Percentiles rank a stretch among this genome's conserved stretches.
Evolutionary conservation across 2,888 invertebrate species (phyloP).

Genomic region (Nemotelus nigrinus): DNA sequence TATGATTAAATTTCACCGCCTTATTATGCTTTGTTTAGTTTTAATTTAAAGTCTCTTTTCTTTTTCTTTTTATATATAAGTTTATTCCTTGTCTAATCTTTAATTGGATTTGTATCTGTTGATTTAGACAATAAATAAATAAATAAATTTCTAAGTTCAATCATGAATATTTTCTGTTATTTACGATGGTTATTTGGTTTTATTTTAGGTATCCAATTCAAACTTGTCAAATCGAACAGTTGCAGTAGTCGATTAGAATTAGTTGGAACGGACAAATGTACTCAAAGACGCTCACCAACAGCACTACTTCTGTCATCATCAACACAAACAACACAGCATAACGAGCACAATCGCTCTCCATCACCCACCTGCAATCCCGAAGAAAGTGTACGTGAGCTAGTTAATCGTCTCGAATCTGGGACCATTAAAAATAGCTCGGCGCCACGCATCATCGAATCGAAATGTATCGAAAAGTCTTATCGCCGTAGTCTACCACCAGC

Average conservation of each 20-base stretch:
- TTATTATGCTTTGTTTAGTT: too few relatives aligned
- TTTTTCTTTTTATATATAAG: too few relatives aligned
- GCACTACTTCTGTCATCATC: constrained; percentile 12
- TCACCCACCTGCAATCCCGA: constrained; percentile 50
- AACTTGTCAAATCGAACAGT: constrained; percentile 85
- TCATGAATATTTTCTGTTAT: background rate
- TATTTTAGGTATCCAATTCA: constrained; percentile 78
- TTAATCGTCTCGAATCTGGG: constrained; percentile 62
- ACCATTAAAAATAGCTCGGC: constrained; percentile 52
- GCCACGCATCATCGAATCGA: constrained; percentile 57
- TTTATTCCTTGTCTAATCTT: too few relatives aligned
- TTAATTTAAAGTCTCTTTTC: too few relatives aligned
- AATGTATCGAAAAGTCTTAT: constrained; percentile 55
- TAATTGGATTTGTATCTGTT: too few relatives aligned
- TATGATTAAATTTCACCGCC: too few relatives aligned
- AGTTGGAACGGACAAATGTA: constrained; percentile 73
- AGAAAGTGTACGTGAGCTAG: constrained; percentile 63
- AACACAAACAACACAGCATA: background rate
- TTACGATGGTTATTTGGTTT: background rate
- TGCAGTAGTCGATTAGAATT: constrained; percentile 85
- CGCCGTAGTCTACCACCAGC: constrained; percentile 35
- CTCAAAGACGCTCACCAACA: constrained; percentile 39
- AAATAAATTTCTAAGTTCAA: background rate
- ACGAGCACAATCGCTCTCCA: constrained; percentile 28
- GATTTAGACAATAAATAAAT: too few relatives aligned